A percentile compares a stretch with the other conserved stretches of the same genome.
These are phyloP conservation scores for Tympanuchus pallidicinctus DNA, from an alignment of 2,113 vertebrate species.

Conservation along the genomic window DNA sequence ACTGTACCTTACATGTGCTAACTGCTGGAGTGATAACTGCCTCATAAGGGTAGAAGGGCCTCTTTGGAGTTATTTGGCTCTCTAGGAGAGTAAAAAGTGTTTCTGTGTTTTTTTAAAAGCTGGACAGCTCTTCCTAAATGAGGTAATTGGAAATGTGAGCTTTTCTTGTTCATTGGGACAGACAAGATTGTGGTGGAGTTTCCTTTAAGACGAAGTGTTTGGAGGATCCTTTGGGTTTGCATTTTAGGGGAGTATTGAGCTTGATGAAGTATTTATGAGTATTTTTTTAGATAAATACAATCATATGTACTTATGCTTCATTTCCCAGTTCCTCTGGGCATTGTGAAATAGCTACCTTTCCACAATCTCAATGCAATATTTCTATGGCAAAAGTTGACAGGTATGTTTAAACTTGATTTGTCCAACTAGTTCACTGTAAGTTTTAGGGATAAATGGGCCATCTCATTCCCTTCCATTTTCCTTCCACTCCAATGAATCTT, in stretches of 20 bases:
- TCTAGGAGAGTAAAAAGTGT: neutral
- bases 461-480: neutral
- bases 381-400: neutral
- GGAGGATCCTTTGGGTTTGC: neutral
- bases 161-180: neutral
- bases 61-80: neutral
- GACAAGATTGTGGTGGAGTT: neutral
- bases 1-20: neutral
- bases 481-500: neutral
- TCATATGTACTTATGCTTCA: neutral
- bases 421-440: neutral
- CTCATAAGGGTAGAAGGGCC: neutral
- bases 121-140: neutral
- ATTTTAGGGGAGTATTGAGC: neutral
- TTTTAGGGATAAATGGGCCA: neutral
- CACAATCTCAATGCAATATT: neutral
- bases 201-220: neutral
- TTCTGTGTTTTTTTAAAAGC: constrained; percentile 10
- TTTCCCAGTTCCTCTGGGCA: neutral
- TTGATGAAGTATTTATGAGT: neutral
- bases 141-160: neutral
- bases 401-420: neutral
- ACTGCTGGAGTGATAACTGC: neutral
- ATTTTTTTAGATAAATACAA: neutral
- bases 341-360: neutral